Conservation (phyloP, 1,140 invertebrate species). For the Pseudomyrmex dendroicus region DNA sequence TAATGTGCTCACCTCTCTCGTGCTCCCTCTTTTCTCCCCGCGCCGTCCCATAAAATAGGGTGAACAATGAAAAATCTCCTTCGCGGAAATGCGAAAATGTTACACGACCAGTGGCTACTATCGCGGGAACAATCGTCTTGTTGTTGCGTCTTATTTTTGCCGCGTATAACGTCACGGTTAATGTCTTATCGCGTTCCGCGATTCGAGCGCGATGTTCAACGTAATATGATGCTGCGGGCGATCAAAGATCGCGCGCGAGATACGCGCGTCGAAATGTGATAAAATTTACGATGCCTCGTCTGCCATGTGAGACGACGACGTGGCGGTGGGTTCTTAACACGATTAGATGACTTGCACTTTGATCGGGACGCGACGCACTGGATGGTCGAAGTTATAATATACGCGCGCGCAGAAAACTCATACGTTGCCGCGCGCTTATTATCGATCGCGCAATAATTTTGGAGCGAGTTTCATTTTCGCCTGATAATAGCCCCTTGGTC, state of each 20-base stretch:
- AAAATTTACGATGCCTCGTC: conserved; percentile 35
- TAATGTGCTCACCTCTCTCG: conserved; percentile 5
- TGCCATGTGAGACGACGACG: neutral
- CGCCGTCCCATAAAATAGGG: neutral
- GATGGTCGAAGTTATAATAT: neutral
- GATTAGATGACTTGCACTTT: conserved; percentile 37
- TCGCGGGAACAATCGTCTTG: neutral
- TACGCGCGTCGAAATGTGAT: neutral
- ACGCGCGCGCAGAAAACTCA: neutral
- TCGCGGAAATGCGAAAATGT: conserved; percentile 15
- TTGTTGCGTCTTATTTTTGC: too few relatives aligned
- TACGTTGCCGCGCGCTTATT: neutral
- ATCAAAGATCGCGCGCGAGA: neutral
- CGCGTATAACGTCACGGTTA: too few relatives aligned
- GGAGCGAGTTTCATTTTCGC: conserved; percentile 28
- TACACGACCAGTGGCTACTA: neutral
- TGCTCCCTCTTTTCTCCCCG: neutral
- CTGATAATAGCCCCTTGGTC: neutral
- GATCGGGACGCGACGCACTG: neutral
- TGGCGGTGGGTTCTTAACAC: neutral
- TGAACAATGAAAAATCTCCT: neutral
- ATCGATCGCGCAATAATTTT: conserved; percentile 23
- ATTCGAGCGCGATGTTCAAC: neutral
- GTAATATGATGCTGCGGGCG: neutral
- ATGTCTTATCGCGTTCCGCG: neutral